Percentiles rank a stretch among this genome's conserved stretches.
These are phyloP conservation scores for Cirrhinus mrigala DNA, from an alignment of 2,797 vertebrate species.

Conservation along the genomic window DNA sequence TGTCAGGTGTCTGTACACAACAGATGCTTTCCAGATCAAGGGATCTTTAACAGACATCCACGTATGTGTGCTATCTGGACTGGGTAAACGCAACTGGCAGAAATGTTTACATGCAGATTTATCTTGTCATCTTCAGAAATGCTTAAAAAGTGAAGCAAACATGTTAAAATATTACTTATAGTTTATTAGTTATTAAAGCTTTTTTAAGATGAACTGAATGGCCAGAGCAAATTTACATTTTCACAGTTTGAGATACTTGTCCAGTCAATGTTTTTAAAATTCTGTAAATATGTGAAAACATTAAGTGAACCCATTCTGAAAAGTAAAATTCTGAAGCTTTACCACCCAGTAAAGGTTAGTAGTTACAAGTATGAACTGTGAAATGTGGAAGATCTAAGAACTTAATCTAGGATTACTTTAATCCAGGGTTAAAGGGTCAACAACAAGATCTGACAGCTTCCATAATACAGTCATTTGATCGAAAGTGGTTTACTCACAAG, in stretches of 20 bases:
- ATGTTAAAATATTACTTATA: too few species aligned
- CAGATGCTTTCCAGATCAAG: too few species aligned
- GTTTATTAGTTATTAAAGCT: too few species aligned
- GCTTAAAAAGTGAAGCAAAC: too few species aligned
- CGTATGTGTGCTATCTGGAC: too few species aligned
- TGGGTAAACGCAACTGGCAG: too few species aligned
- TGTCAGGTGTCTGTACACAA: too few species aligned
- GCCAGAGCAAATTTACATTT: neutral
- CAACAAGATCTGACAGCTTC: neutral
- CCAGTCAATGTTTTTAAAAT: neutral
- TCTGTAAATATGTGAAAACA: neutral
- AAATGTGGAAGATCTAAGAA: neutral
- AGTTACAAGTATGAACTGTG: neutral
- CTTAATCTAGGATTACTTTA: neutral
- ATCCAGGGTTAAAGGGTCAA: neutral
- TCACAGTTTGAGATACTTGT: neutral
- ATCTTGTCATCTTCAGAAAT: too few species aligned
- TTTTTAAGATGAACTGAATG: too few species aligned
- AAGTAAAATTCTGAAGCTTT: neutral
- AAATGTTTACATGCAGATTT: too few species aligned
- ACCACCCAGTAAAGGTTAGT: neutral
- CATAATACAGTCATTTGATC: neutral
- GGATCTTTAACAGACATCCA: too few species aligned
- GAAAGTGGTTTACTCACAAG: neutral
- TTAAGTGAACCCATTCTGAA: neutral